Base-by-base conservation (phyloP, 1,140 invertebrate genomes). In the Oreohelix idahoensis region DNA sequence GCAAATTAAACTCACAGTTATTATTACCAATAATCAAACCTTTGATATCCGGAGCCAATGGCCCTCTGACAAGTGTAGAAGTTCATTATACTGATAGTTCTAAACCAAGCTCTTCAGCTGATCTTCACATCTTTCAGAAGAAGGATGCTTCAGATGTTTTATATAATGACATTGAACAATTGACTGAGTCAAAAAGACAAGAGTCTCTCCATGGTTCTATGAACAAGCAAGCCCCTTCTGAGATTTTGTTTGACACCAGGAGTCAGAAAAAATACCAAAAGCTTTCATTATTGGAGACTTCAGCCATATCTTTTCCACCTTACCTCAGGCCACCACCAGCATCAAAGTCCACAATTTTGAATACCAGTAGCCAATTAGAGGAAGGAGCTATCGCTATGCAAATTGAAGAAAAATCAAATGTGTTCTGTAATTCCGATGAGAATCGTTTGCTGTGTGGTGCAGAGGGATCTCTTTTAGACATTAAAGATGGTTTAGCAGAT, bases 11-110 rank as follows among this genome's bases (percentile, higher is more conserved):
- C 23, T 38, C 58, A 39, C 11, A 79, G 1, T 45, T n/a, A n/a
- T 20, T 79, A n/a, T 39, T 79, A 63, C 77, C 77, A 8, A 0
- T 63, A 66, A 38, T 74, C 13, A 81, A 71, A 71, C 79, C 79
- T 38, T 45, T 71, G 32, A 49, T 81, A 71, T 45, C 66, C 17
- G 71, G 49, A 29, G 29, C 71, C 23, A 82, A 82, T 75, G 80
- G 80, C 15, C 80, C 71, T 38, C 69, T 82, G 45, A 82, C 80
- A 5, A 75, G 45, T 63, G 80, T 82, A 13, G 80, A 82, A 75
- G 80, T 82, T 4, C 80, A 82, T 58, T 82, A 82, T 63, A 49
- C 23, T 32, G 80, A 82, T n/a, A 74, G 49, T 20, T 75, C 80
- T 39, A 82, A 82, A n/a, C 80, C 80, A 36, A 75, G 35, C 39